phyloP scores from a whole-genome alignment of 2,888 invertebrate genomes.

The Drosophila phalerata region DNA sequence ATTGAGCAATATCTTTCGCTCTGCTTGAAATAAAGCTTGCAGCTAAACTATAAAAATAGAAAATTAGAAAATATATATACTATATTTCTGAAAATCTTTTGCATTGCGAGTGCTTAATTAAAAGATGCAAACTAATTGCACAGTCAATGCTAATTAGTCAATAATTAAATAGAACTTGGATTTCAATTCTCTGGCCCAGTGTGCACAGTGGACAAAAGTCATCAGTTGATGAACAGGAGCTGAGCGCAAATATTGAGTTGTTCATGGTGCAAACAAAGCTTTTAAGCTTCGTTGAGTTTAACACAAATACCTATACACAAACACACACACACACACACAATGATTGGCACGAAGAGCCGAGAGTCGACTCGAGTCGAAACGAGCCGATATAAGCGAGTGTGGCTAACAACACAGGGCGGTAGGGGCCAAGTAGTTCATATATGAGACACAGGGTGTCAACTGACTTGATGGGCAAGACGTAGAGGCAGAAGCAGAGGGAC shows the following conservation, averaged over 20 bases:
- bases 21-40: conserved; percentile 18
- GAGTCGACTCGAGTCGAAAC: conserved; percentile 42
- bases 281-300: conserved; percentile 77
- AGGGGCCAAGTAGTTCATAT: conserved; percentile 18
- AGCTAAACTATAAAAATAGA: conserved; percentile 4
- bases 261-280: conserved; percentile 73
- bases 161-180: conserved; percentile 44
- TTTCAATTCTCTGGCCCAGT: conserved; percentile 7
- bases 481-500: conserved; percentile 1
- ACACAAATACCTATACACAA: conserved; percentile 45
- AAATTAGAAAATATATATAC: background rate
- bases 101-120: conserved; percentile 27
- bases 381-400: conserved; percentile 10
- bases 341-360: conserved; percentile 27
- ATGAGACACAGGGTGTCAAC: conserved; percentile 28
- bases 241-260: conserved; percentile 66
- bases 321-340: conserved; percentile 25
- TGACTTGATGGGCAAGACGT: background rate
- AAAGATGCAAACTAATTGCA: conserved; percentile 42
- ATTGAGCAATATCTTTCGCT: conserved; percentile 48
- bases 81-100: conserved; percentile 8
- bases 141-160: conserved; percentile 43
- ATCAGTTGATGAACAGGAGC: conserved; percentile 25
- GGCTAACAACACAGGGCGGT: conserved; percentile 5
- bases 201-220: conserved; percentile 45